phyloP scores from a whole-genome alignment of 2,113 vertebrate genomes.

The Micromys minutus region DNA sequence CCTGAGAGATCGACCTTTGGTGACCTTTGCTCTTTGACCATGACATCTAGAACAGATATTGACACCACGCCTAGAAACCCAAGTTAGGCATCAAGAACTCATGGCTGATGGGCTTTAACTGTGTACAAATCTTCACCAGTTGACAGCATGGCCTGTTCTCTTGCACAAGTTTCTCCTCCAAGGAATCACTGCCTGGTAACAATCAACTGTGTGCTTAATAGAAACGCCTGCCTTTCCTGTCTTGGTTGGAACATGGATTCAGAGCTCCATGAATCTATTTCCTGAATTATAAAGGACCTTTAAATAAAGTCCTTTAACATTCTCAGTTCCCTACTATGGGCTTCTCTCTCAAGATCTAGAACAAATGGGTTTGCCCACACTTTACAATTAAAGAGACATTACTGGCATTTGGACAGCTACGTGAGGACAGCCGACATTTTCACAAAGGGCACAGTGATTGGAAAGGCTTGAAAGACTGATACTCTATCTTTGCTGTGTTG shows the following conservation, averaged over 20 bases:
- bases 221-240: not conserved
- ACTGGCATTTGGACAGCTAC: not conserved
- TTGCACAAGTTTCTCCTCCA: not conserved
- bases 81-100: not conserved
- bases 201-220: not conserved
- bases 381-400: not conserved
- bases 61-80: not conserved
- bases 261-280: not conserved
- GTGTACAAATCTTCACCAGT: not conserved
- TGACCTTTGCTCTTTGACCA: not conserved
- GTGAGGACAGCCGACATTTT: accelerated
- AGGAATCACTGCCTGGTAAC: not conserved
- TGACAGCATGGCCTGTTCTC: not conserved
- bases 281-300: not conserved
- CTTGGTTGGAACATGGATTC: not conserved
- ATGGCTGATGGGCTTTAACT: not conserved
- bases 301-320: not conserved
- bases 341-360: not conserved
- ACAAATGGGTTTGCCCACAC: not conserved
- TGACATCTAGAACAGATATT: not conserved
- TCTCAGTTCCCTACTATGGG: not conserved
- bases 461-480: not conserved
- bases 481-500: not conserved
- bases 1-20: not conserved
- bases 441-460: accelerated